Evolutionary conservation across 2,113 vertebrate genomes (phyloP).

Genomic region (Condylura cristata): DNA sequence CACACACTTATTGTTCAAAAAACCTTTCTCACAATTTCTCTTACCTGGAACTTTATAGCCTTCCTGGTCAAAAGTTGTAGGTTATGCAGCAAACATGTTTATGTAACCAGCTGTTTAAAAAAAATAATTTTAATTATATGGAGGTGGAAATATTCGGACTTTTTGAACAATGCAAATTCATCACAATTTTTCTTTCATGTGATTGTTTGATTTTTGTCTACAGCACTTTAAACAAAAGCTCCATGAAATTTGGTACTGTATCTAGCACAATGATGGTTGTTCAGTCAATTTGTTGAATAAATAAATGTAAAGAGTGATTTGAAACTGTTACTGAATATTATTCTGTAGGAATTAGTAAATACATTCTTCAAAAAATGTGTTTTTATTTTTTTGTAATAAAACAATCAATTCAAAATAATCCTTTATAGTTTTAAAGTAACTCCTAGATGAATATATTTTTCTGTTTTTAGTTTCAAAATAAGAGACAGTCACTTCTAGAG

Average conservation of each 20-base stretch:
- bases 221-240: background rate
- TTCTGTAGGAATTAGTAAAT: slow-evolving; percentile 30
- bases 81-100: background rate
- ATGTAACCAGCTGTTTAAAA: slow-evolving; percentile 16
- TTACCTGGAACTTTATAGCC: background rate
- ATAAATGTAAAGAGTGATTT: slow-evolving; percentile 14
- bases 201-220: background rate
- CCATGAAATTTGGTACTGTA: background rate
- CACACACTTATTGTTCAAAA: background rate
- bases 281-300: slow-evolving; percentile 28
- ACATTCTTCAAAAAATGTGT: background rate
- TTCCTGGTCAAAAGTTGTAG: background rate
- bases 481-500: slow-evolving; percentile 6
- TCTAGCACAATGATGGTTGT: background rate
- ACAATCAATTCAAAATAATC: background rate
- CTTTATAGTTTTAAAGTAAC: background rate
- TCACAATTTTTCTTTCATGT: slow-evolving; percentile 12
- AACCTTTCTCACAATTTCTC: background rate
- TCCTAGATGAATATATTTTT: background rate
- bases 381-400: slow-evolving; percentile 35
- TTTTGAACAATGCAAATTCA: slow-evolving; percentile 35
- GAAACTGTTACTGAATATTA: slow-evolving; percentile 19
- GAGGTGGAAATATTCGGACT: background rate
- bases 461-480: slow-evolving; percentile 21
- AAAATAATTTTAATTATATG: slow-evolving; percentile 23